Evolutionary conservation across 2,888 invertebrate genomes (phyloP).

Genomic region (Tillus elongatus): DNA sequence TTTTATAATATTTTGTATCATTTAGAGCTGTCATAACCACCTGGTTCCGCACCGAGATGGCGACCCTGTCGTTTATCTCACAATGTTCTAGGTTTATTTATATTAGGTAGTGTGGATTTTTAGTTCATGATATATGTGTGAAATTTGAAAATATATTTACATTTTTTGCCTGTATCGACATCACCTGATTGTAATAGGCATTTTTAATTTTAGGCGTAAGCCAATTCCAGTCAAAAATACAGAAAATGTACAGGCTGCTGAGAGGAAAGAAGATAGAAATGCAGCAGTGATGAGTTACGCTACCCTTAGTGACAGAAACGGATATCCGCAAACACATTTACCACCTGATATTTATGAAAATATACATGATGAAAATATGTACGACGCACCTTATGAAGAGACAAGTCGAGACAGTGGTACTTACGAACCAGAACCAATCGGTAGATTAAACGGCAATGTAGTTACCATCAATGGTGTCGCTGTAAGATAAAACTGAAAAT

Average conservation of each 20-base stretch:
- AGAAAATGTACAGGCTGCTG: constrained; percentile 78
- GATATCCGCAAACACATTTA: constrained; percentile 30
- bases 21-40: too few relatives aligned
- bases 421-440: constrained; percentile 58
- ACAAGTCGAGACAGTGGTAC: constrained; percentile 49
- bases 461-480: constrained; percentile 86
- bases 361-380: constrained; percentile 59
- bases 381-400: constrained; percentile 68
- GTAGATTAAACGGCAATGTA: constrained; percentile 46
- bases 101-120: too few relatives aligned
- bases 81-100: too few relatives aligned
- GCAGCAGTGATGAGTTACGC: constrained; percentile 86
- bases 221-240: constrained; percentile 81
- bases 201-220: constrained; percentile 57
- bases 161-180: too few relatives aligned
- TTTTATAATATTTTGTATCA: too few relatives aligned
- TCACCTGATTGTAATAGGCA: too few relatives aligned
- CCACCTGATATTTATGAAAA: constrained; percentile 52
- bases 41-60: too few relatives aligned
- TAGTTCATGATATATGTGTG: too few relatives aligned
- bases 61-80: too few relatives aligned
- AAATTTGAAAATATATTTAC: too few relatives aligned
- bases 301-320: constrained; percentile 63
- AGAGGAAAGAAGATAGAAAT: constrained; percentile 76
- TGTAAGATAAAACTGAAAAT: constrained; percentile 72